phyloP scores from a whole-genome alignment of 2,113 vertebrate genomes.

The Crotalus horridus region DNA sequence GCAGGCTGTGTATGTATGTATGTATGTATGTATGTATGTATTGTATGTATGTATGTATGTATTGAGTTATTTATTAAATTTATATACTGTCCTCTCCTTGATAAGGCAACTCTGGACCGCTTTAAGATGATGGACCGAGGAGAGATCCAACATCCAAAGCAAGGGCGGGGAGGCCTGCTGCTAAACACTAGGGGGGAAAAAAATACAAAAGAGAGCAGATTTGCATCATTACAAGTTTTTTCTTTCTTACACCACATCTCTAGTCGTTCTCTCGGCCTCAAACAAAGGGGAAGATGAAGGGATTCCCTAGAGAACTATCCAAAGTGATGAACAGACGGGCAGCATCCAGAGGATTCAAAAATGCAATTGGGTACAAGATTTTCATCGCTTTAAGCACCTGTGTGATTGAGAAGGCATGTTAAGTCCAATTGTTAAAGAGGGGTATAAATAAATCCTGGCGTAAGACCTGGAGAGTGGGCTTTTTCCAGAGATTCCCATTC shows the following conservation, averaged over 20 bases:
- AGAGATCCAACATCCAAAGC: not conserved
- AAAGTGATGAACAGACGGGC: not conserved
- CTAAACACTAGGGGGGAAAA: not conserved
- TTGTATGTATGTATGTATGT: too few species aligned
- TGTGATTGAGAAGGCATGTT: not conserved
- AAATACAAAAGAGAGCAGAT: not conserved
- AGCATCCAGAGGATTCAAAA: not conserved
- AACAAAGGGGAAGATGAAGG: not conserved
- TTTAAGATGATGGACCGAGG: not conserved
- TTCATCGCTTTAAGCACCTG: not conserved
- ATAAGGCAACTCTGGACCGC: not conserved
- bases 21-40: not conserved
- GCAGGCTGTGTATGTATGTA: not conserved
- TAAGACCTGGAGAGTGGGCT: not conserved
- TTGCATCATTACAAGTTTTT: not conserved
- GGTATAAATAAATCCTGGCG: not conserved
- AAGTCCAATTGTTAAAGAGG: not conserved
- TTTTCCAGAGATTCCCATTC: not conserved
- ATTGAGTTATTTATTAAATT: not conserved
- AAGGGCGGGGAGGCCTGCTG: not conserved
- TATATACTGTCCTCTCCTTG: not conserved
- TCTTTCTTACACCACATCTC: not conserved
- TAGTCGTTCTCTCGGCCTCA: not conserved
- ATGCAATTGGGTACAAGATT: not conserved
- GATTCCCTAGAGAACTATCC: not conserved